Percentiles rank a stretch among this genome's conserved stretches.
Evolutionary conservation across 92 coral and sea anemone species (phyloP).

Genomic region (Parazoanthus swiftii): DNA sequence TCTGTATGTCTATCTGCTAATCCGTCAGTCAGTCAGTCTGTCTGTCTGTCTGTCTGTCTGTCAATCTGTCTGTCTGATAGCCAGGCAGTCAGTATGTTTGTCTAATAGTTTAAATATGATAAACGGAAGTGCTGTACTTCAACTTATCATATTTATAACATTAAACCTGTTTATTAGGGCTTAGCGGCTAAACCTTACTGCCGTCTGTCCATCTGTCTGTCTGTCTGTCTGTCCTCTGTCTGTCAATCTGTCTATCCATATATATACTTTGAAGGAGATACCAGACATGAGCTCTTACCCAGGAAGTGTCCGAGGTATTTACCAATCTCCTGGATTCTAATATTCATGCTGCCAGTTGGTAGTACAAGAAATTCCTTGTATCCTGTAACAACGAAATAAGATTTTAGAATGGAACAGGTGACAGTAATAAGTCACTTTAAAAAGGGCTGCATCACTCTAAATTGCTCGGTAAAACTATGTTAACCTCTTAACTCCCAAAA

Average conservation of each 20-base stretch:
- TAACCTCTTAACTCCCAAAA: too few species aligned
- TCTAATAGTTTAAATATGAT: too few species aligned
- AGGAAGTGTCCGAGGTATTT: conserved; percentile 44
- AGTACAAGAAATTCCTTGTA: conserved; percentile 79
- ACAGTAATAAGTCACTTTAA: too few species aligned
- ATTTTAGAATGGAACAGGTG: background rate
- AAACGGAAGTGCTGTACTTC: too few species aligned
- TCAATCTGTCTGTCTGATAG: background rate
- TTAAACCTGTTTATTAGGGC: too few species aligned
- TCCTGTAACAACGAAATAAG: conserved; percentile 40
- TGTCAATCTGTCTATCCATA: background rate
- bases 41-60: background rate
- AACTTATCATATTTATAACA: too few species aligned
- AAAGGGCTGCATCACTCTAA: too few species aligned
- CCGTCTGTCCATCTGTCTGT: too few species aligned
- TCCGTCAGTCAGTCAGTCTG: too few species aligned
- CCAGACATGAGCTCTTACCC: conserved; percentile 50
- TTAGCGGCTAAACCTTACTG: too few species aligned
- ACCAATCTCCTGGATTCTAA: conserved; percentile 62
- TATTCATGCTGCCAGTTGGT: conserved; percentile 86
- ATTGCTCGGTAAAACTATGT: too few species aligned
- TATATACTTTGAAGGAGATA: background rate
- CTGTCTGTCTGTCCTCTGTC: background rate
- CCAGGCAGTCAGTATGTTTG: background rate
- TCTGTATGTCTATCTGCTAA: too few species aligned